Conservation (phyloP, 1,140 invertebrate genomes). For the Danaus melanippus region DNA sequence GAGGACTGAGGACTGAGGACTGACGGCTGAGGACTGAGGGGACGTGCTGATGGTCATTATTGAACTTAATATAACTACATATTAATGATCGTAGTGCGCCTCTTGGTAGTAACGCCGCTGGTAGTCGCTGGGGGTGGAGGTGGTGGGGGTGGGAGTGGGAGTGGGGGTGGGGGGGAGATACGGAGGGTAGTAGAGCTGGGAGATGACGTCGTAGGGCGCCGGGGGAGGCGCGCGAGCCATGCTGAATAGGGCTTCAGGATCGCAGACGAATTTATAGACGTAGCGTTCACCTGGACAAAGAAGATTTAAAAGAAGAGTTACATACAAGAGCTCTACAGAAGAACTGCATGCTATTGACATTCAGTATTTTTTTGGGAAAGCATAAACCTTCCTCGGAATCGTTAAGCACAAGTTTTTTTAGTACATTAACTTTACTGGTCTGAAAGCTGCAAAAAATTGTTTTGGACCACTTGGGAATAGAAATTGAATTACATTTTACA, state of each 20-base stretch:
- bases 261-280: slow-evolving; percentile 97
- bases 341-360: no score
- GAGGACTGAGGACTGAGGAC: no score
- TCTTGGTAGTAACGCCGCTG: slow-evolving; percentile 26
- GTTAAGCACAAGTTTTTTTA: no score
- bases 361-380: no score
- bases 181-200: slow-evolving; percentile 41
- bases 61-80: no score
- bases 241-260: slow-evolving; percentile 92
- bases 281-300: slow-evolving; percentile 85
- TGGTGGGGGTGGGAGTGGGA: slow-evolving; percentile 5
- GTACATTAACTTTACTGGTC: background rate
- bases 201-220: slow-evolving; percentile 39
- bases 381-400: no score
- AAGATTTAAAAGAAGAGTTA: no score
- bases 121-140: slow-evolving; percentile 21
- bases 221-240: slow-evolving; percentile 76
- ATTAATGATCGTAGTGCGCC: slow-evolving; percentile 21
- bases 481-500: no score
- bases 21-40: no score
- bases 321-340: no score
- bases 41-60: background rate
- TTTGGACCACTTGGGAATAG: no score
- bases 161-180: slow-evolving; percentile 23
- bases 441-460: background rate